A percentile compares a stretch with the other conserved stretches of the same genome.
Conservation (phyloP, 2,888 invertebrate genomes). For the Eupithecia vulgata region DNA sequence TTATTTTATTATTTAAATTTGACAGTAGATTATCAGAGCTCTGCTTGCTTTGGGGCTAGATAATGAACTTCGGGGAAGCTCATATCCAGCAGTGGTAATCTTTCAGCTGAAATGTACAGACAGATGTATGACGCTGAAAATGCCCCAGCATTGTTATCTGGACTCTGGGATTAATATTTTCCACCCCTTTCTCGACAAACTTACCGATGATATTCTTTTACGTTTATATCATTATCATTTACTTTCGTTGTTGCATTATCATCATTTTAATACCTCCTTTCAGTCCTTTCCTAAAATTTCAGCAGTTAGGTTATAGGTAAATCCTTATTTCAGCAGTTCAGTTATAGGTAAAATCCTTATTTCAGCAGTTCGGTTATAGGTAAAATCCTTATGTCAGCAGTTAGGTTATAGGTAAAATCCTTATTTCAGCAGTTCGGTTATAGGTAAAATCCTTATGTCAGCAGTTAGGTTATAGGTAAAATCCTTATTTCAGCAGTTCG, state of each 20-base stretch:
- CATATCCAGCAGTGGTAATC: background rate
- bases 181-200: background rate
- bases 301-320: background rate
- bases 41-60: background rate
- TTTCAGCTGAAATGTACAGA: background rate
- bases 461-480: no score
- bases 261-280: background rate
- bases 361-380: background rate
- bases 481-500: background rate
- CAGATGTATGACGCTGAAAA: background rate
- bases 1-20: constrained; percentile 77
- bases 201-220: background rate
- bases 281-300: background rate
- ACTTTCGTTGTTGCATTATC: background rate
- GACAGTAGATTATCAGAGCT: background rate
- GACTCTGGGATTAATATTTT: background rate
- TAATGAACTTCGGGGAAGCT: background rate
- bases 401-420: no score
- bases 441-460: background rate
- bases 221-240: background rate
- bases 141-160: background rate
- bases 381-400: no score
- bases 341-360: background rate
- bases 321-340: background rate
- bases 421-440: background rate